A percentile compares a stretch with the other conserved stretches of the same genome.
Conservation (phyloP, 2,797 vertebrate genomes). For the Sarcophilus harrisii region DNA sequence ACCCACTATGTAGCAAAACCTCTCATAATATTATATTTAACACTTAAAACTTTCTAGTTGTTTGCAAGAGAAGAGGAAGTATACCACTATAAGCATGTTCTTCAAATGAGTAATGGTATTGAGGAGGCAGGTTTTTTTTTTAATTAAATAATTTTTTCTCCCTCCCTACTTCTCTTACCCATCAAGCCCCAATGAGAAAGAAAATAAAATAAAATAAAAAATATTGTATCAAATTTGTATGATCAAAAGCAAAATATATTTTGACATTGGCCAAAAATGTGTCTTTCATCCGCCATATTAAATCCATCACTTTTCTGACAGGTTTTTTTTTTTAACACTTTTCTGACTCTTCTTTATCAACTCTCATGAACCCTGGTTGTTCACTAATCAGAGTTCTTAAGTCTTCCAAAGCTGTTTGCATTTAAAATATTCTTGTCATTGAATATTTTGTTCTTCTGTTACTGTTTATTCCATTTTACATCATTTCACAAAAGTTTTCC, state of each 20-base stretch:
- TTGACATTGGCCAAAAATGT: background rate
- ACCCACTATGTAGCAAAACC: too few species aligned
- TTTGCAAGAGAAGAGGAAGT: background rate
- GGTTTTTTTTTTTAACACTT: too few species aligned
- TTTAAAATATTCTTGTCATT: background rate
- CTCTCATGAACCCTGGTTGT: background rate
- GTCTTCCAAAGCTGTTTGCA: background rate
- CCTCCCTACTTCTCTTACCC: background rate
- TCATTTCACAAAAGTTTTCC: background rate
- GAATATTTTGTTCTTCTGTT: background rate
- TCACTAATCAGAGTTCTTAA: background rate
- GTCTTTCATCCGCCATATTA: background rate
- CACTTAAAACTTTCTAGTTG: background rate
- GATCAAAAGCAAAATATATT: background rate
- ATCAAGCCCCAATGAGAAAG: background rate
- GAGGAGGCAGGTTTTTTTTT: background rate
- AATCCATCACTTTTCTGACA: background rate
- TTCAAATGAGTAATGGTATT: background rate
- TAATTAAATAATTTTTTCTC: background rate
- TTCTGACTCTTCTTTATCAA: background rate
- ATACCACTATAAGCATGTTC: background rate
- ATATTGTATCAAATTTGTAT: background rate
- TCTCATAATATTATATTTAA: background rate
- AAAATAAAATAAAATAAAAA: background rate
- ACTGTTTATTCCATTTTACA: background rate